phyloP scores from a whole-genome alignment of 2,888 invertebrate genomes.

The Caenorhabditis imperialis region DNA sequence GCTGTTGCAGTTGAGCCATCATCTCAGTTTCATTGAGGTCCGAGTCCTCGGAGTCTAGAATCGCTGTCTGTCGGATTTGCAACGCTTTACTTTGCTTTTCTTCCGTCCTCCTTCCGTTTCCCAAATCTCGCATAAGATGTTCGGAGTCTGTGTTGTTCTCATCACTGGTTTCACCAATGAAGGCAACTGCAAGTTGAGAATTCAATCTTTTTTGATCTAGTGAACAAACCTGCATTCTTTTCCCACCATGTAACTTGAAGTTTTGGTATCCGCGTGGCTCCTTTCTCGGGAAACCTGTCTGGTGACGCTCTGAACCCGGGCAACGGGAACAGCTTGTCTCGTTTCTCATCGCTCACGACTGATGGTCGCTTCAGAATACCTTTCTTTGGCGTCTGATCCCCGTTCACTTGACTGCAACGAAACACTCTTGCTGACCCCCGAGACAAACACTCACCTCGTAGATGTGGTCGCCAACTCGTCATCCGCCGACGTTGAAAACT shows the following conservation, averaged over 20 bases:
- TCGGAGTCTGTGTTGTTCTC: slow-evolving; percentile 74
- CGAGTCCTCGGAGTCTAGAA: slow-evolving; percentile 65
- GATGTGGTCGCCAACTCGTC: slow-evolving; percentile 53
- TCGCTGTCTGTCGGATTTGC: slow-evolving; percentile 67
- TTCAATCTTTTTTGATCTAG: neutral
- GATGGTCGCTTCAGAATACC: slow-evolving; percentile 71
- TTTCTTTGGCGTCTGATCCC: slow-evolving; percentile 62
- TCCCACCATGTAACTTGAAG: slow-evolving; percentile 77
- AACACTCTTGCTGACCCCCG: too few species aligned
- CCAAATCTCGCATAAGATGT: slow-evolving; percentile 62
- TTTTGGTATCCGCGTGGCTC: slow-evolving; percentile 65
- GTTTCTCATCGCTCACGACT: slow-evolving; percentile 45
- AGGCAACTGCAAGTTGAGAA: slow-evolving; percentile 65
- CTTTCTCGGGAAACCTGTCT: slow-evolving; percentile 66
- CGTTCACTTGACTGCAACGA: slow-evolving; percentile 45
- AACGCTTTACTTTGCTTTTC: slow-evolving; percentile 16
- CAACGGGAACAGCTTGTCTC: slow-evolving; percentile 59
- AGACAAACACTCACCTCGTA: slow-evolving; percentile 49
- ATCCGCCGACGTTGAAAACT: slow-evolving; percentile 50
- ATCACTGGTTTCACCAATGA: slow-evolving; percentile 77
- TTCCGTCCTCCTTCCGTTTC: slow-evolving; percentile 38
- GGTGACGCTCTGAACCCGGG: slow-evolving; percentile 64
- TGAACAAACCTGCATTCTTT: slow-evolving; percentile 73
- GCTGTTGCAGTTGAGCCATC: slow-evolving; percentile 23
- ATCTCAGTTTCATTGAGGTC: slow-evolving; percentile 50